phyloP scores from a whole-genome alignment of 2,113 vertebrate species.

The Pipra filicauda region DNA sequence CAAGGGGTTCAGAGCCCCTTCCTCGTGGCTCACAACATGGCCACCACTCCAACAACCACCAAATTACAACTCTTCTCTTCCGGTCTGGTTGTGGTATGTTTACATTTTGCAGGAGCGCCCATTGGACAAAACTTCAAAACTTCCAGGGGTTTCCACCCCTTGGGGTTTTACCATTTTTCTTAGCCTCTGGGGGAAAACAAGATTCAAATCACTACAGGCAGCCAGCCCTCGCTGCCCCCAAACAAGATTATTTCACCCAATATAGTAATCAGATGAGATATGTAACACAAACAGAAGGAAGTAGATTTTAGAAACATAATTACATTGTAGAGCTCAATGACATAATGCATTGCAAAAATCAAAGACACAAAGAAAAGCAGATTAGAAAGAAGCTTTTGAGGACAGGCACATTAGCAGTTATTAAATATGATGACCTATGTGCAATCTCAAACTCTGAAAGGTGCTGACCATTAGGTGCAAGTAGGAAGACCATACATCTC shows the following conservation, averaged over 20 bases:
- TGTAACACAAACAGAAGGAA: neutral
- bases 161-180: no score
- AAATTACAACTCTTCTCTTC: no score
- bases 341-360: neutral
- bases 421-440: accelerated
- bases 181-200: no score
- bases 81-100: no score
- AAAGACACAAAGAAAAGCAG: neutral
- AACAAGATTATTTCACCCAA: neutral
- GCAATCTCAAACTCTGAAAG: neutral
- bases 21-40: no score
- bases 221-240: neutral
- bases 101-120: no score
- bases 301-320: neutral
- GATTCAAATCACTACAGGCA: no score
- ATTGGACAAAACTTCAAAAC: no score
- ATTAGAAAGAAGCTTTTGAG: neutral
- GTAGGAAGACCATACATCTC: neutral
- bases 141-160: no score
- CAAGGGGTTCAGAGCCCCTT: no score
- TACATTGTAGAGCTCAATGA: neutral
- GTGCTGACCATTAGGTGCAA: neutral
- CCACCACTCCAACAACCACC: no score
- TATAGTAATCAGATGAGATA: neutral
- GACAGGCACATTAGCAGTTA: neutral